Evolutionary conservation across 2,797 vertebrate species (phyloP), one percentile per base, ranked within the genome.

Genomic region (Chiroxiphia lanceolata): DNA sequence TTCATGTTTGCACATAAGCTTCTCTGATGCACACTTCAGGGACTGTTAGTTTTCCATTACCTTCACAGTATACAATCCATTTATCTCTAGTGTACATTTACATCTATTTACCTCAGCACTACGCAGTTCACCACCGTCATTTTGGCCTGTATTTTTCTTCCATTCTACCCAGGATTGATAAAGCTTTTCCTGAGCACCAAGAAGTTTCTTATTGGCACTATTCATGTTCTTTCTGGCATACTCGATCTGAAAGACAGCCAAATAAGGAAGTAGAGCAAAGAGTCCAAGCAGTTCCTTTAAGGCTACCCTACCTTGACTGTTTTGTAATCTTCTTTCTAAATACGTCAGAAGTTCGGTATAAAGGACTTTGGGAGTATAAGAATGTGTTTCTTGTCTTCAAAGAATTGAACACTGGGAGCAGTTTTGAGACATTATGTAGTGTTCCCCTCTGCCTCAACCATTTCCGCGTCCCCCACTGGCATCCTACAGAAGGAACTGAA

Each of bases 141-240:
- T 97, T 48, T 95, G 89, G 84, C 96, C 97, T 13, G 97, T 82
- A 59, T 84, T 97, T 91, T 97, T 98, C 95, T 95, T 99, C 99
- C 98, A 99, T 47, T 98, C 97, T 90, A 97, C 91, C 98, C 98
- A 98, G 8, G 98, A 98, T 22, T 93, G 91, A 72, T 91, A 98
- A 9, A 99, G 92, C 89, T 98, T 98, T 57, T 98, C 97, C 85
- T 98, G 98, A 31, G 99, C 97, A 96, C 97, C 95, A 86, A 98
- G 98, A 85, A 98, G 95, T 90, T 97, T 98, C 98, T 98, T 98
- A 97, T 98, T 99, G 59, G 99, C 98, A 89, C 94, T 98, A 82
- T 97, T 97, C 75, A 99, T 91, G 47, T 99, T 99, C 95, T 97
- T 98, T 90, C 98, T 98, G 97, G 99, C 98, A 86, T 98, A 98